phyloP scores from a whole-genome alignment of 2,113 vertebrate genomes.

The Oryzias melastigma region DNA sequence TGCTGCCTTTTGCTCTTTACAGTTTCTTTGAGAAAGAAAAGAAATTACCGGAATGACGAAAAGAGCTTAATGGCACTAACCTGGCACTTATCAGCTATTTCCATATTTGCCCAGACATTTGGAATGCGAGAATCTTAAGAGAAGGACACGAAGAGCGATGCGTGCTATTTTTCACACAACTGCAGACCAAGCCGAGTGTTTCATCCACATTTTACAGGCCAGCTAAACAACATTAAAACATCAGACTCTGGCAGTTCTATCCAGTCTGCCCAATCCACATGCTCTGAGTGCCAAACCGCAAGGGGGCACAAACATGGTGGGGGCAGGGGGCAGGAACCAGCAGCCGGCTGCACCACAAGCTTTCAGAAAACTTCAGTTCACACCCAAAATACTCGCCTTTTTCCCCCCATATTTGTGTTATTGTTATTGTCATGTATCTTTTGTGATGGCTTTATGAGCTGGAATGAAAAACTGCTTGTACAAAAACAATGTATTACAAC shows the following conservation, averaged over 20 bases:
- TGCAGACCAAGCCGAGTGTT: slow-evolving; percentile 11
- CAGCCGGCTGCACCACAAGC: slow-evolving; percentile 42
- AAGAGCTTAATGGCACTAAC: slow-evolving; percentile 44
- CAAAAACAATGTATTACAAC: slow-evolving; percentile 76
- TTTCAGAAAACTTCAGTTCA: slow-evolving; percentile 56
- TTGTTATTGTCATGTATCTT: slow-evolving; percentile 71
- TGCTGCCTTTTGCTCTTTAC: slow-evolving; percentile 28
- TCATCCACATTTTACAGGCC: slow-evolving; percentile 17
- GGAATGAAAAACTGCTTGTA: slow-evolving; percentile 64
- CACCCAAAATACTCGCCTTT: slow-evolving; percentile 46
- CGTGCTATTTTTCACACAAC: slow-evolving; percentile 22
- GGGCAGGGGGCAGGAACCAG: slow-evolving; percentile 42
- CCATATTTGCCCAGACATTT: slow-evolving; percentile 23
- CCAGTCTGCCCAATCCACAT: slow-evolving; percentile 42
- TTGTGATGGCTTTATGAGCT: slow-evolving; percentile 40
- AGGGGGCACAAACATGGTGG: slow-evolving; percentile 37
- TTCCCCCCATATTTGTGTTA: slow-evolving; percentile 44
- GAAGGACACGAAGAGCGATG: slow-evolving; percentile 21
- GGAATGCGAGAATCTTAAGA: slow-evolving; percentile 26
- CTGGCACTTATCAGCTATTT: slow-evolving; percentile 44
- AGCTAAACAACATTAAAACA: slow-evolving; percentile 46
- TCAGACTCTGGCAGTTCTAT: slow-evolving; percentile 35
- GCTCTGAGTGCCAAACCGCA: slow-evolving; percentile 52
- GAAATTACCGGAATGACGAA: slow-evolving; percentile 37
- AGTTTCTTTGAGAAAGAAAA: slow-evolving; percentile 58